Evolutionary conservation across 2,888 invertebrate genomes (phyloP).

Genomic region (Aphrophora alni): DNA sequence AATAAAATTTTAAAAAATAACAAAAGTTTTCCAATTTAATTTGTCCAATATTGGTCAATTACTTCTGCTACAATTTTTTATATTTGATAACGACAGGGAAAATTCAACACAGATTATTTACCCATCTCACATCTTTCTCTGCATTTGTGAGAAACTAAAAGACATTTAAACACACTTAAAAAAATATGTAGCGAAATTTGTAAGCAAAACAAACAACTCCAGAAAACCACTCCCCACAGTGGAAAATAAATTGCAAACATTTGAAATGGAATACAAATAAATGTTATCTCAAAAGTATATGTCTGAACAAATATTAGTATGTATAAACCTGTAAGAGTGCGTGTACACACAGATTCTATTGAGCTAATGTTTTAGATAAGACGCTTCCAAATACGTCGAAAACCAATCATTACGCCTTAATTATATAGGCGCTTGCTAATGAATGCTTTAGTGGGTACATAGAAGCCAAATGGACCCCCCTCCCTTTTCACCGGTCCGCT

Average conservation of each 20-base stretch:
- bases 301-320: neutral
- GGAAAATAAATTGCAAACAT: neutral
- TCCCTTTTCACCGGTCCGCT: neutral
- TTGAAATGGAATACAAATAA: too few species aligned
- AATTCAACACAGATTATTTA: too few species aligned
- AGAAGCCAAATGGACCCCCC: neutral
- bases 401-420: neutral
- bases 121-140: too few species aligned
- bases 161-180: too few species aligned
- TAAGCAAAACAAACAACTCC: neutral
- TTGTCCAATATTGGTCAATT: too few species aligned
- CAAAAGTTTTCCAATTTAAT: too few species aligned
- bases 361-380: neutral
- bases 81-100: too few species aligned
- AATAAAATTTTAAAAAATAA: too few species aligned
- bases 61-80: too few species aligned
- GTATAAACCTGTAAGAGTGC: neutral
- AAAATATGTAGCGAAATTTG: neutral
- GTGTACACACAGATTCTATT: neutral
- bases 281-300: neutral
- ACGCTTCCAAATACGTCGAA: neutral
- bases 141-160: too few species aligned
- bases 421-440: neutral
- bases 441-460: neutral
- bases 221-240: neutral